A percentile compares a stretch with the other conserved stretches of the same genome.
phyloP scores from a whole-genome alignment of 2,797 vertebrate genomes.

The Philypnodon macrostomus region DNA sequence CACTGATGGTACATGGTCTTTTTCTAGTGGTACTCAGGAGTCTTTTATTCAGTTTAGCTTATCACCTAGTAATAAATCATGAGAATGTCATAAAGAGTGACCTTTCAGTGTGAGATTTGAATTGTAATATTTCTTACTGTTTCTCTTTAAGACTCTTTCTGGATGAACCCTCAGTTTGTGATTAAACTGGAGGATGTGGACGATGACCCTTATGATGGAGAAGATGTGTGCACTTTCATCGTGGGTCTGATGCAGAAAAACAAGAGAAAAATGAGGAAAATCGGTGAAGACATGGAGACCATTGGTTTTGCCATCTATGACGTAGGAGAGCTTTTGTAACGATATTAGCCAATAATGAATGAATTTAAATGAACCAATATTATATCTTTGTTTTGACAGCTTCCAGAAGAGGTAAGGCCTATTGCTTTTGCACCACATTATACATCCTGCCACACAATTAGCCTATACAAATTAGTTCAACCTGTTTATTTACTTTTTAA shows the following conservation, averaged over 20 bases:
- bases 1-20: too few relatives aligned
- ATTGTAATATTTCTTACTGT: too few relatives aligned
- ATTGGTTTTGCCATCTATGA: conserved; percentile 71
- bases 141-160: conserved; percentile 54
- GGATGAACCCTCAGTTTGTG: conserved; percentile 72
- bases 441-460: too few relatives aligned
- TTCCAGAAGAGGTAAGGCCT: conserved; percentile 79
- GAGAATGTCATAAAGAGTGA: too few relatives aligned
- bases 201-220: conserved; percentile 60
- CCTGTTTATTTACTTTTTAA: too few relatives aligned
- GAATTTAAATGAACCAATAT: conserved; percentile 15
- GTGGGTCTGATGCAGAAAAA: conserved; percentile 75
- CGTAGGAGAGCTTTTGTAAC: conserved; percentile 22
- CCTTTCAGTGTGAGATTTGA: too few relatives aligned
- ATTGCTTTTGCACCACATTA: too few relatives aligned
- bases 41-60: too few relatives aligned
- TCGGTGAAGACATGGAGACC: conserved; percentile 63
- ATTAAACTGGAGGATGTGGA: conserved; percentile 68
- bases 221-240: conserved; percentile 66
- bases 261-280: conserved; percentile 44
- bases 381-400: conserved; percentile 53
- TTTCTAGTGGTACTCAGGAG: too few relatives aligned
- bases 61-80: too few relatives aligned
- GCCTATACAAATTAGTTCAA: too few relatives aligned
- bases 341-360: too few relatives aligned